phyloP scores from a whole-genome alignment of 2,797 vertebrate species.

The Notolabrus celidotus region DNA sequence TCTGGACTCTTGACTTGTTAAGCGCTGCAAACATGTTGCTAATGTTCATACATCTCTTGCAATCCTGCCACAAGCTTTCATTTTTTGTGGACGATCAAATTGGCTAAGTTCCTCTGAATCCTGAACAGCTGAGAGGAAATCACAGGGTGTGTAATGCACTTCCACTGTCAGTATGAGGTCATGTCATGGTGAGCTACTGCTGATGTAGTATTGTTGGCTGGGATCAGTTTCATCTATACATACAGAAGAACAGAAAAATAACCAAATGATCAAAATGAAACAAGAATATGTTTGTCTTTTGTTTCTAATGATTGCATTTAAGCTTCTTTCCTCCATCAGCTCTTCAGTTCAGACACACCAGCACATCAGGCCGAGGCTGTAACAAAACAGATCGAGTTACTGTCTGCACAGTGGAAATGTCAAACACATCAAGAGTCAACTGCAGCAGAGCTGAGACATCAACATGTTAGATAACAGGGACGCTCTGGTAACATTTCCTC shows the following conservation, averaged over 20 bases:
- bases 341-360: conserved; percentile 1
- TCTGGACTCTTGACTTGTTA: conserved; percentile 1
- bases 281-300: background rate
- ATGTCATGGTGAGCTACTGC: background rate
- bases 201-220: background rate
- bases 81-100: conserved; percentile 10
- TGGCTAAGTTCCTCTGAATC: conserved; percentile 10
- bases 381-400: conserved; percentile 45
- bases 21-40: conserved; percentile 11
- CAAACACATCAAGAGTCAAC: conserved; percentile 31
- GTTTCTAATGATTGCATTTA: background rate
- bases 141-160: conserved; percentile 17
- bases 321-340: conserved; percentile 1
- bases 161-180: background rate
- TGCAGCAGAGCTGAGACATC: conserved; percentile 26
- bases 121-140: conserved; percentile 21
- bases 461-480: conserved; percentile 35
- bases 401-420: background rate
- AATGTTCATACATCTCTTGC: background rate
- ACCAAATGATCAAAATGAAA: background rate
- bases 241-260: background rate
- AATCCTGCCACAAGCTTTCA: background rate
- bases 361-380: conserved; percentile 10
- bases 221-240: background rate
- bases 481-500: background rate